Evolutionary conservation across 2,888 invertebrate genomes (phyloP), one percentile per base, ranked within the genome.

Genomic region (Cephus sareptanus): DNA sequence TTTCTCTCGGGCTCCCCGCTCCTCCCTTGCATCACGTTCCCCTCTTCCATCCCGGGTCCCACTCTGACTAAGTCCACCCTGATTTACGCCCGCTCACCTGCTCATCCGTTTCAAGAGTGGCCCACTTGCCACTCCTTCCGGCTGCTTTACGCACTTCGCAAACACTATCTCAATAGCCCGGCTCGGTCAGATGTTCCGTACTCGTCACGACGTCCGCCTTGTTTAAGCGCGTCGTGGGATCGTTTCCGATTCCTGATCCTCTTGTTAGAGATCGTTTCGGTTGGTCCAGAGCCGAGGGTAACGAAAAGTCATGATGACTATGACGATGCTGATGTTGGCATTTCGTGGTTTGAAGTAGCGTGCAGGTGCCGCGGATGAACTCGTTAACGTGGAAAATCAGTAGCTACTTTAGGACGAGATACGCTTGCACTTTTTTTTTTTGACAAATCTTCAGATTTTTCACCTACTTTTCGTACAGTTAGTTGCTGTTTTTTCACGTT

Each of bases 31-130:
- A 56, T 23, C 23, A 56, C 23, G 9, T 23, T 56, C 56, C 23
- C 56, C 56, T 56, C 56, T 11, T 30, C 34, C 34, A 34, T 35
- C 13, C 12, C 34, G 4, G 34, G 15, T 23, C 30, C 74, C 35
- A 34, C 74, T 37, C 74, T 23, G 56, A 56, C 56, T 56, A 81
- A 75, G 83, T 82, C 83, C 86, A 86, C 87, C 88, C 89, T 88
- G 88, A 90, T 90, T 89, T 90, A 89, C 87, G 84, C 86, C 81
- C 84, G 86, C 82, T 89, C 90, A 90, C 90, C 90, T 89, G 90
- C 86, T 89, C 88, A 86, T 89, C 88, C 89, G 88, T 87, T 87
- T 89, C 88, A 88, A 87, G 85, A 84, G 88, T 89, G 88, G 85
- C 87, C 89, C 88, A 89, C 87, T 90, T 89, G 89, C 85, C 82